Evolutionary conservation across 2,113 vertebrate species (phyloP).

Genomic region (Balaeniceps rex): DNA sequence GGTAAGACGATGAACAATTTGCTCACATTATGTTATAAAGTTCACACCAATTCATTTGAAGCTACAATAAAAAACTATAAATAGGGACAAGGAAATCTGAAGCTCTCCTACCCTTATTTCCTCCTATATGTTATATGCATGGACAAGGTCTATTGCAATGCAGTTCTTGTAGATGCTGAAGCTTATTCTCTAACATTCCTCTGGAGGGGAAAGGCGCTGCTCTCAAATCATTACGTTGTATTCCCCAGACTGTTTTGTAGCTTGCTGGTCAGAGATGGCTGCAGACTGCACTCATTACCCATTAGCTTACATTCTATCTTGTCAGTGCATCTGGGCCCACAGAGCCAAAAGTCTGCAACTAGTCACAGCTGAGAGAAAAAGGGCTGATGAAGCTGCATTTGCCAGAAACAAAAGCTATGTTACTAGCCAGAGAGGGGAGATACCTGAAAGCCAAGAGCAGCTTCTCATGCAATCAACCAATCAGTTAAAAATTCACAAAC

Average conservation of each 20-base stretch:
- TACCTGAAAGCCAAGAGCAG: neutral
- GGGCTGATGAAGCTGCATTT: neutral
- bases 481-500: neutral
- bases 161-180: neutral
- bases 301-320: neutral
- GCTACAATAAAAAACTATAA: neutral
- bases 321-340: neutral
- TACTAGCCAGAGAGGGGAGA: neutral
- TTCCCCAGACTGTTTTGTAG: neutral
- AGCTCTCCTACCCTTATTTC: neutral
- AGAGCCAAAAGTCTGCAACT: neutral
- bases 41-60: neutral
- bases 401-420: neutral
- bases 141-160: neutral
- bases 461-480: neutral
- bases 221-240: neutral
- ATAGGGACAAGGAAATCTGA: neutral
- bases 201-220: neutral
- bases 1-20: neutral
- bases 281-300: neutral
- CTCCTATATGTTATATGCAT: neutral
- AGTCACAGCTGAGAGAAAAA: neutral
- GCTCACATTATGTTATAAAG: neutral
- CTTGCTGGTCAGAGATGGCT: neutral
- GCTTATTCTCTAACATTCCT: neutral